Percentiles rank a stretch among this genome's conserved stretches.
These are phyloP conservation scores for Phataginus tricuspis DNA, from an alignment of 2,797 vertebrate species.

Conservation along the genomic window DNA sequence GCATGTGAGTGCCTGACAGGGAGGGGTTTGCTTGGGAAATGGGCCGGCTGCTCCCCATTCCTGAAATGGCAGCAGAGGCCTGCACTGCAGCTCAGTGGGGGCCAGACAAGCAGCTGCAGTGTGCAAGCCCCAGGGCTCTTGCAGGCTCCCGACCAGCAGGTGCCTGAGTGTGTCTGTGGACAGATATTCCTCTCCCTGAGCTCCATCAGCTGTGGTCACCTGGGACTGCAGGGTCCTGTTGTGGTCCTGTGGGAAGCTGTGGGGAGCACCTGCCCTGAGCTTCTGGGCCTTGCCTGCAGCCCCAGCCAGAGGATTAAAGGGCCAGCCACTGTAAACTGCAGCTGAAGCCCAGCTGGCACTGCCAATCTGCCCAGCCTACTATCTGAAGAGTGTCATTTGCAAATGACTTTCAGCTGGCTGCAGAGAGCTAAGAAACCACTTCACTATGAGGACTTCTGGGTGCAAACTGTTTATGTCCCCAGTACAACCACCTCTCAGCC, in stretches of 20 bases:
- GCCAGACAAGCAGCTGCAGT: background rate
- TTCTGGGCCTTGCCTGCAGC: background rate
- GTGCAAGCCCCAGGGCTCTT: background rate
- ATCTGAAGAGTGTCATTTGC: background rate
- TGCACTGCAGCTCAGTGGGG: background rate
- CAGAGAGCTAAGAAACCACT: background rate
- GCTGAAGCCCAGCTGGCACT: constrained; percentile 27
- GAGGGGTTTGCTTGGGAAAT: background rate
- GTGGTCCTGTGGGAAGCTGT: background rate
- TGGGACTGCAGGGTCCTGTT: background rate
- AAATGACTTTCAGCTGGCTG: background rate
- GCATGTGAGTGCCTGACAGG: fast-evolving
- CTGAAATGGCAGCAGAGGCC: background rate
- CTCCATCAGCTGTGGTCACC: background rate
- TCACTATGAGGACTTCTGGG: background rate
- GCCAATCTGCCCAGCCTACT: background rate
- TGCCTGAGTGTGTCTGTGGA: background rate
- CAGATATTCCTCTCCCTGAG: background rate
- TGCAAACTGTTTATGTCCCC: background rate
- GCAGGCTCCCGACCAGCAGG: background rate
- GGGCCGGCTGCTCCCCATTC: background rate
- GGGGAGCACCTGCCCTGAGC: background rate
- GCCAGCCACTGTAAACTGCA: background rate
- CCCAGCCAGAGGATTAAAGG: background rate
- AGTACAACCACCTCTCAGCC: background rate